phyloP scores from a whole-genome alignment of 2,888 invertebrate genomes.

The Pollenia amentaria region DNA sequence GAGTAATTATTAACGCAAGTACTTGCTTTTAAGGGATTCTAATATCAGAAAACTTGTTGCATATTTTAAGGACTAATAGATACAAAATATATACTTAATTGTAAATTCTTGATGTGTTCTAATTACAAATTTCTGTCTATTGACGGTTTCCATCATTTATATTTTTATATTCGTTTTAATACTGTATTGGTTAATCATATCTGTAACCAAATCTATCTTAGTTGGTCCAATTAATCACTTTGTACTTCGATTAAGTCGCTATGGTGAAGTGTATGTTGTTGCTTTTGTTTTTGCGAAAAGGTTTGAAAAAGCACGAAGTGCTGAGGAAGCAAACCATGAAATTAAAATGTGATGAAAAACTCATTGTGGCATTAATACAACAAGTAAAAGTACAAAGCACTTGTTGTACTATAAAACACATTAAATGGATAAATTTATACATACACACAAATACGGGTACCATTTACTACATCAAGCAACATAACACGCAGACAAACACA shows the following conservation, averaged over 20 bases:
- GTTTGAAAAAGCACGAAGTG: constrained; percentile 73
- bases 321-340: constrained; percentile 82
- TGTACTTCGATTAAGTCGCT: constrained; percentile 34
- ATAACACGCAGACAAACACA: constrained; percentile 26
- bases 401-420: constrained; percentile 65
- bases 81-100: too few relatives aligned
- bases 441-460: not conserved
- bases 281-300: constrained; percentile 45
- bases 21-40: too few relatives aligned
- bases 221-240: constrained; percentile 21
- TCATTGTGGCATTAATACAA: constrained; percentile 77
- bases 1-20: too few relatives aligned
- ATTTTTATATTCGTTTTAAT: too few relatives aligned
- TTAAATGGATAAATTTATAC: constrained; percentile 55
- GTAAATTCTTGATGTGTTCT: too few relatives aligned
- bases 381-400: constrained; percentile 68
- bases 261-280: constrained; percentile 14
- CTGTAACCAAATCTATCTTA: too few relatives aligned
- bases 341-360: constrained; percentile 83
- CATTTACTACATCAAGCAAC: not conserved
- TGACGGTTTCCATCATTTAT: too few relatives aligned
- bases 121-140: too few relatives aligned
- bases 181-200: too few relatives aligned
- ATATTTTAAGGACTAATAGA: too few relatives aligned
- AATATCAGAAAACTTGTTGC: too few relatives aligned